Percentiles rank a stretch among this genome's conserved stretches.
Conservation (phyloP, 2,113 vertebrate genomes). For the Syrrhaptes paradoxus region DNA sequence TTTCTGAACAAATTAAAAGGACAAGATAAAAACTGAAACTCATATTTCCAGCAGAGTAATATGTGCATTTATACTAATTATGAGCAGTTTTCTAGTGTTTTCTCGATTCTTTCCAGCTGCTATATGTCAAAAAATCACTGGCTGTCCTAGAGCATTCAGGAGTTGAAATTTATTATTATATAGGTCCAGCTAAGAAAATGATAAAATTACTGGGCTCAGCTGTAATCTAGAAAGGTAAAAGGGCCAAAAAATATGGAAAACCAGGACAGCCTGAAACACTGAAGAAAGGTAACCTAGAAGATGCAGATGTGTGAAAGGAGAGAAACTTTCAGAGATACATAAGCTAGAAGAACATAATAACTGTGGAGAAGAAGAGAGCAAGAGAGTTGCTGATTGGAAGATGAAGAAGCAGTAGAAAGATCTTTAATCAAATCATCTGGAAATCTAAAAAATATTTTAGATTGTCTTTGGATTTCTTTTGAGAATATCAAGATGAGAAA, state of each 20-base stretch:
- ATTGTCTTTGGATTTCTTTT: neutral
- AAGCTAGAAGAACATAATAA: neutral
- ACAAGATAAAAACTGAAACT: neutral
- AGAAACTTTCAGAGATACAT: neutral
- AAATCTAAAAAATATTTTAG: neutral
- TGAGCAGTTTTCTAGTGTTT: neutral
- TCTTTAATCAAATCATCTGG: neutral
- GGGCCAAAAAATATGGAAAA: neutral
- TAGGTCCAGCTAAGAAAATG: neutral
- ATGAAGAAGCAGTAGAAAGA: neutral
- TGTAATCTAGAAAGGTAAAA: neutral
- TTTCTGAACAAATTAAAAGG: neutral
- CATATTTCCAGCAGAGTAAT: neutral
- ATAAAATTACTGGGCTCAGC: neutral
- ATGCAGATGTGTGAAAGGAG: neutral
- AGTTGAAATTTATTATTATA: neutral
- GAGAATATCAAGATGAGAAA: neutral
- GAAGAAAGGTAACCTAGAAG: neutral
- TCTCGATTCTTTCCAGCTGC: neutral
- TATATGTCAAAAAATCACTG: neutral
- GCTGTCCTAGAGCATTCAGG: neutral
- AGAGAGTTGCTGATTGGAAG: neutral
- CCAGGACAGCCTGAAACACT: neutral
- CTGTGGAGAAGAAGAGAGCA: neutral
- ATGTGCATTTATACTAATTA: neutral